Conservation (phyloP, 2,797 vertebrate genomes). For the Cuniculus paca region DNA sequence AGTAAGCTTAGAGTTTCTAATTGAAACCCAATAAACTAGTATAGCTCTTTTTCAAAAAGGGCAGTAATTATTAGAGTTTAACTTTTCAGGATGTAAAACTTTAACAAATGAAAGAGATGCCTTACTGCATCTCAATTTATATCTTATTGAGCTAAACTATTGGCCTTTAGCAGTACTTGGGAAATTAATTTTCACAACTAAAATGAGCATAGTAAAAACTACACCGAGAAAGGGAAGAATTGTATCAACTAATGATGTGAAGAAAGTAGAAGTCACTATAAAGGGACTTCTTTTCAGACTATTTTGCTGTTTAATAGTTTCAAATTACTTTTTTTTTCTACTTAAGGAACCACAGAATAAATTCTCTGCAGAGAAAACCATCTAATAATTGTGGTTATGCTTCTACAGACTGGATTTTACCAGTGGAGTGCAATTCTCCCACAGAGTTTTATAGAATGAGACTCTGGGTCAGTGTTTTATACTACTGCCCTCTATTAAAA, state of each 20-base stretch:
- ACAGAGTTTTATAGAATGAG: slow-evolving; percentile 61
- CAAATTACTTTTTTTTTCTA: neutral
- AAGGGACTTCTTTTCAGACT: slow-evolving; percentile 25
- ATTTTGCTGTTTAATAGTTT: slow-evolving; percentile 49
- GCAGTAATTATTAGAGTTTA: neutral
- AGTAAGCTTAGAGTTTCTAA: slow-evolving; percentile 54
- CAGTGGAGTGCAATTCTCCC: neutral
- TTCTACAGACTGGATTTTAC: slow-evolving; percentile 51
- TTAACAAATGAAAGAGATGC: neutral
- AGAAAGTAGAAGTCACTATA: neutral
- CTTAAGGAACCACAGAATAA: slow-evolving; percentile 38
- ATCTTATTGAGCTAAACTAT: slow-evolving; percentile 13
- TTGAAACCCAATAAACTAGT: slow-evolving; percentile 46
- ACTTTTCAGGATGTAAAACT: slow-evolving; percentile 18
- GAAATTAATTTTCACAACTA: slow-evolving; percentile 64
- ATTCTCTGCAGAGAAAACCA: slow-evolving; percentile 37
- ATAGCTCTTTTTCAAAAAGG: slow-evolving; percentile 55
- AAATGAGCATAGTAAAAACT: slow-evolving; percentile 59
- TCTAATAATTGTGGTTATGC: slow-evolving; percentile 49
- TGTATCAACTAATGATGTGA: slow-evolving; percentile 1
- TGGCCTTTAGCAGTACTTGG: neutral
- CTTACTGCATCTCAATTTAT: slow-evolving; percentile 40
- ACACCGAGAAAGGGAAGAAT: slow-evolving; percentile 16
- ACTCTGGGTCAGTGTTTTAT: slow-evolving; percentile 71
- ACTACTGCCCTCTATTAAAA: slow-evolving; percentile 40